Evolutionary conservation across 2,113 vertebrate species (phyloP), one percentile per base, ranked within the genome.

Genomic region (Neodontobutis hainanensis): DNA sequence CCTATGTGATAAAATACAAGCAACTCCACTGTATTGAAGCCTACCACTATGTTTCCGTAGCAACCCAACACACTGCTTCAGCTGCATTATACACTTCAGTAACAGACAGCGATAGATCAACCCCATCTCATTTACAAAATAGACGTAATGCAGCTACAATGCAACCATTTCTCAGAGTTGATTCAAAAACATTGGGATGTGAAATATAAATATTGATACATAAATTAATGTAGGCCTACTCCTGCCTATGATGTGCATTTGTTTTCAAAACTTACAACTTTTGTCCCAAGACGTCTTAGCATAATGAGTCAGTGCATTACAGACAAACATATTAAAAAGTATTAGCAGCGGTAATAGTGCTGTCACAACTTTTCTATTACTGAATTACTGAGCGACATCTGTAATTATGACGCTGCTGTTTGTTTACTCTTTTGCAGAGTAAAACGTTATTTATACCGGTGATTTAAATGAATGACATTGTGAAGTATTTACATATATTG

Each of bases 11-110:
- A 40, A 81, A 82, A 82, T 73, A 74, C 51, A 57, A 66, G 32
- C 45, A 67, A 62, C 77, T 9, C 73, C 68, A 69, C 80, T 48
- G 77, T 70, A 79, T 80, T 69, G 77, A 75, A 84, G 19, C 68
- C 73, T 80, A 63, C 74, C 73, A 81, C 80, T 69, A 80, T 43
- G 88, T 91, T 90, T 75, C 89, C 84, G 89, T 91, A 74, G 84
- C 81, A 87, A 91, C 84, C 68, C 77, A 83, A 85, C 82, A 81
- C 70, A 78, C 76, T 56, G 59, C 72, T 82, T 63, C 78, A 50
- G 68, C 83, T 83, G 82, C 79, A 87, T 91, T 80, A 85, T 75
- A 68, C 82, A 78, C 69, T 52, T 78, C 77, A 82, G 89, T 86
- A 83, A 83, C 87, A 88, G 84, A 87, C 82, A 76, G n/a, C n/a